Evolutionary conservation across 2,113 vertebrate genomes (phyloP).

Genomic region (Crotalus helleri): DNA sequence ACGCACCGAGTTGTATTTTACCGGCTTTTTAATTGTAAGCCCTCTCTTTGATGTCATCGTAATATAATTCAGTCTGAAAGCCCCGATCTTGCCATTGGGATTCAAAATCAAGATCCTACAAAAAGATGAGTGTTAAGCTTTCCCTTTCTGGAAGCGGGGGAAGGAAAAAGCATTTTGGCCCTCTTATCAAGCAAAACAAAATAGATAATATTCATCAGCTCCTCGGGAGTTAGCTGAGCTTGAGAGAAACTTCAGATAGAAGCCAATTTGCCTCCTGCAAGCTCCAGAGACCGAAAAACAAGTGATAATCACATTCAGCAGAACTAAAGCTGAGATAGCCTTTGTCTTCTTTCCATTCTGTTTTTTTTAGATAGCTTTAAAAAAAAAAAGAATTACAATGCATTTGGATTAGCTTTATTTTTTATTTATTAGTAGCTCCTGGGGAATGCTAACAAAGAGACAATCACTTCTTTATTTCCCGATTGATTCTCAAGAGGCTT

Average conservation of each 20-base stretch:
- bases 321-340: neutral
- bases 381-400: neutral
- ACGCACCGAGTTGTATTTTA: neutral
- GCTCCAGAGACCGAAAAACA: neutral
- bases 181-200: neutral
- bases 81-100: neutral
- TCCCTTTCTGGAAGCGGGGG: fast-evolving
- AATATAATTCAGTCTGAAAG: neutral
- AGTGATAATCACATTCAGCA: neutral
- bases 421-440: neutral
- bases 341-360: neutral
- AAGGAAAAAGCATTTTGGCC: neutral
- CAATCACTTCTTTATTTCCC: neutral
- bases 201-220: neutral
- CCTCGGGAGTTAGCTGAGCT: neutral
- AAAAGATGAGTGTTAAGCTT: neutral
- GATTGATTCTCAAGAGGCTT: neutral
- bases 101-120: neutral
- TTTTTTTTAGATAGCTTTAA: neutral
- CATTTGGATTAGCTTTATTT: neutral
- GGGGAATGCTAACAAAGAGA: neutral
- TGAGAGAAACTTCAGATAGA: neutral
- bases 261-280: neutral
- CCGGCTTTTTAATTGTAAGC: neutral
- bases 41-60: neutral